phyloP scores from a whole-genome alignment of 2,113 vertebrate genomes.

The Apodemus speciosus region DNA sequence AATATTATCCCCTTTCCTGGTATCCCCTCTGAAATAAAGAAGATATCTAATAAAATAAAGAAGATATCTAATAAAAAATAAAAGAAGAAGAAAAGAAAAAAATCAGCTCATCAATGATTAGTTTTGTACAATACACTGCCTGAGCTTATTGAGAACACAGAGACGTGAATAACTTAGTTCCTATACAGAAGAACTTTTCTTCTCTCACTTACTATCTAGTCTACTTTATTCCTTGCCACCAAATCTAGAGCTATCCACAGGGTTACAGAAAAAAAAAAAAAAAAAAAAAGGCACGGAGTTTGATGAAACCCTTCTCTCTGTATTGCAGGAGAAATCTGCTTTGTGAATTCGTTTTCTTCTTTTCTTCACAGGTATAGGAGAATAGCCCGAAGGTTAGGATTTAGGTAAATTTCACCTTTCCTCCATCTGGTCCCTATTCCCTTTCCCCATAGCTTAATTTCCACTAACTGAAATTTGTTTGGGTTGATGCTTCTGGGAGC shows the following conservation, averaged over 20 bases:
- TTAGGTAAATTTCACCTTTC: slow-evolving; percentile 4
- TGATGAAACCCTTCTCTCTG: neutral
- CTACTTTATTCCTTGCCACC: neutral
- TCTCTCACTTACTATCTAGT: neutral
- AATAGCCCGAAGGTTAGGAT: neutral
- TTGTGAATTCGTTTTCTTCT: neutral
- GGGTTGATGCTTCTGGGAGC: neutral
- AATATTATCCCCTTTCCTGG: too few species aligned
- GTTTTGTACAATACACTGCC: neutral
- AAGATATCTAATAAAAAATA: too few species aligned
- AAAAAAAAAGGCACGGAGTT: neutral
- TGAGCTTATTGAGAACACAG: neutral
- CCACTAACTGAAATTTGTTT: neutral
- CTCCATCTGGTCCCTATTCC: neutral
- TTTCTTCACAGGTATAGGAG: neutral
- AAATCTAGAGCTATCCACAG: neutral
- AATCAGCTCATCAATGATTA: neutral
- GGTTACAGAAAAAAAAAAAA: neutral
- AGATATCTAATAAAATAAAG: too few species aligned
- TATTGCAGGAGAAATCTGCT: neutral
- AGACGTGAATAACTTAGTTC: neutral
- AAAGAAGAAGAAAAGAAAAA: too few species aligned
- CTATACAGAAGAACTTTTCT: neutral
- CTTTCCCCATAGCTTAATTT: neutral
- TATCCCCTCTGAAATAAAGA: too few species aligned